A percentile compares a stretch with the other conserved stretches of the same genome.
phyloP scores from a whole-genome alignment of 1,140 invertebrate genomes.

The Dysdera silvatica region DNA sequence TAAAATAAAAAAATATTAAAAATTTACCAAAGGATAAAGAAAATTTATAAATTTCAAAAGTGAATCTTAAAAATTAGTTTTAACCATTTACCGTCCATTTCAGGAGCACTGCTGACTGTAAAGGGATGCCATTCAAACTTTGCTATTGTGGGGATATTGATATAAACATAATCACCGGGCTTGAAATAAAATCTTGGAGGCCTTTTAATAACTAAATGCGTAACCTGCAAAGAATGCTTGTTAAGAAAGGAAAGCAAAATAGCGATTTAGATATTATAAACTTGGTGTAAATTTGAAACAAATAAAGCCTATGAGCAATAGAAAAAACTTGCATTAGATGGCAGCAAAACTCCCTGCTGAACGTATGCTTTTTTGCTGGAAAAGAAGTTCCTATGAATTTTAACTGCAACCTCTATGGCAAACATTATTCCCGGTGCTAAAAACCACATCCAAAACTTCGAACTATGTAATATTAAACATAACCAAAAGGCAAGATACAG shows the following conservation, averaged over 20 bases:
- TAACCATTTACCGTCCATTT: slow-evolving; percentile 65
- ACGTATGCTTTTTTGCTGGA: slow-evolving; percentile 54
- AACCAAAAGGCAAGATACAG: slow-evolving; percentile 85
- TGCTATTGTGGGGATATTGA: slow-evolving; percentile 85
- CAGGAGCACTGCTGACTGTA: slow-evolving; percentile 89
- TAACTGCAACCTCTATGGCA: slow-evolving; percentile 62
- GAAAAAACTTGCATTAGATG: slow-evolving; percentile 72
- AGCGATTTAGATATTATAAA: too few relatives aligned
- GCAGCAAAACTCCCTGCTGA: slow-evolving; percentile 71
- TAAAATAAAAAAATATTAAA: neutral
- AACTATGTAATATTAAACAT: slow-evolving; percentile 73
- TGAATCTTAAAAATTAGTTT: neutral
- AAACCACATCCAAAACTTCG: slow-evolving; percentile 96
- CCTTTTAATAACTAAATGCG: slow-evolving; percentile 60
- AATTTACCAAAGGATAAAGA: neutral
- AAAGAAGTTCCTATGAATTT: slow-evolving; percentile 50
- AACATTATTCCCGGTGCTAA: slow-evolving; percentile 72
- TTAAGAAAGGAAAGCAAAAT: too few relatives aligned
- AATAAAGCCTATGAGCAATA: neutral
- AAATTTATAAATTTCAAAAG: neutral
- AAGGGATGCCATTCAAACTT: slow-evolving; percentile 96
- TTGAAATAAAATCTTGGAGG: slow-evolving; percentile 78
- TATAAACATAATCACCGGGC: slow-evolving; percentile 90
- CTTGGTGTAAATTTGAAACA: neutral
- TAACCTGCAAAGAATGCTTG: slow-evolving; percentile 42